phyloP scores from a whole-genome alignment of 2,113 vertebrate species.

The Rutilus rutilus region DNA sequence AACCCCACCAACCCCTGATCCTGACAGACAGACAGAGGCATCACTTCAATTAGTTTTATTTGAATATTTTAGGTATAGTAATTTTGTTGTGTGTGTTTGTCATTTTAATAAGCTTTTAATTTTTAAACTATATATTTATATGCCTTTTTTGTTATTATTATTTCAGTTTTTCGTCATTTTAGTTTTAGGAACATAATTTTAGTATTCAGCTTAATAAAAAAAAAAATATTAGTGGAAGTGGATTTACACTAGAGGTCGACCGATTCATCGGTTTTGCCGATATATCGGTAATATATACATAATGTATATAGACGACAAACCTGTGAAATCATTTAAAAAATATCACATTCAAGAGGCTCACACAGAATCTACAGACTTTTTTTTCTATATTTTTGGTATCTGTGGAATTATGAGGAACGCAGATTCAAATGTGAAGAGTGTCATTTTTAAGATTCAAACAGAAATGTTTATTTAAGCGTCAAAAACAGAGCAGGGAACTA shows the following conservation, averaged over 20 bases:
- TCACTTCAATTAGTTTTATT: too few species aligned
- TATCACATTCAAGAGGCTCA: background rate
- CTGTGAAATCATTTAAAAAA: background rate
- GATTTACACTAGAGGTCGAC: too few species aligned
- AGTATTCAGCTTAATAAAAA: too few species aligned
- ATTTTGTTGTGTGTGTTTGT: too few species aligned
- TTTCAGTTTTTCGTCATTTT: too few species aligned
- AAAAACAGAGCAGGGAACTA: background rate
- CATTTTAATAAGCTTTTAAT: background rate
- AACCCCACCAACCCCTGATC: conserved; percentile 85
- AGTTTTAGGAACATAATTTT: too few species aligned
- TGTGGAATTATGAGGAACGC: background rate
- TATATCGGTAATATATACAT: too few species aligned
- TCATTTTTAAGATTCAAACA: background rate
- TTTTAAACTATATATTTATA: background rate
- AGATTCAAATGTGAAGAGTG: background rate
- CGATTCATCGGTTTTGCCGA: too few species aligned
- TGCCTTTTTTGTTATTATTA: too few species aligned
- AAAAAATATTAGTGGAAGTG: too few species aligned
- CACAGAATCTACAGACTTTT: background rate
- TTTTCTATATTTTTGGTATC: background rate
- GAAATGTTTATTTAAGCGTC: background rate
- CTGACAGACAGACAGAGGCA: conserved; percentile 65
- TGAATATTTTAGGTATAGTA: too few species aligned
- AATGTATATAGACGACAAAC: too few species aligned